These are phyloP conservation scores for Diprion similis DNA, from an alignment of 1,140 invertebrate species.

Conservation along the genomic window DNA sequence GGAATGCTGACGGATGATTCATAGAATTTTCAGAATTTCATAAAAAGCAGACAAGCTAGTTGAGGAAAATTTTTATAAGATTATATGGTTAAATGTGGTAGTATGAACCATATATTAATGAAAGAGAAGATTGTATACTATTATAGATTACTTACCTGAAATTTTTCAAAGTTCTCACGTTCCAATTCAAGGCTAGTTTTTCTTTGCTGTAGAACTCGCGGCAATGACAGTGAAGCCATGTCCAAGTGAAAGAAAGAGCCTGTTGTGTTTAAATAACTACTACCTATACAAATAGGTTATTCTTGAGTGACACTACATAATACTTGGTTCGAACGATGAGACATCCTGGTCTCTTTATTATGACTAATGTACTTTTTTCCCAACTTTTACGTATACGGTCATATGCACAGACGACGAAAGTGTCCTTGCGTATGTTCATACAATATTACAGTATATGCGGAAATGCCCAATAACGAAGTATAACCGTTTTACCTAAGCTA, in stretches of 20 bases:
- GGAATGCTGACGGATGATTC: too few species aligned
- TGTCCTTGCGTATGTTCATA: not conserved
- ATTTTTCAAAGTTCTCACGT: conserved; percentile 78
- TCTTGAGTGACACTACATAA: not conserved
- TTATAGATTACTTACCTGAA: conserved; percentile 66
- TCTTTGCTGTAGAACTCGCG: conserved; percentile 73
- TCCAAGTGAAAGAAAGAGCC: not conserved
- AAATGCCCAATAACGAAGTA: not conserved
- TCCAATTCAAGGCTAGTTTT: conserved; percentile 78
- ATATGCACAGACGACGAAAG: not conserved
- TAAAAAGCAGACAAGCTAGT: too few species aligned
- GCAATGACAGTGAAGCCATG: conserved; percentile 77
- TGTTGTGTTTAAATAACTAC: not conserved
- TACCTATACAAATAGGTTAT: not conserved
- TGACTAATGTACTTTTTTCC: not conserved
- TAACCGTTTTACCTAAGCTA: not conserved
- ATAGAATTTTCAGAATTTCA: too few species aligned
- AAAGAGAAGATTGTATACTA: too few species aligned
- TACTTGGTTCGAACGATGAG: not conserved
- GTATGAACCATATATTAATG: too few species aligned
- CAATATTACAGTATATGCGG: conserved; percentile 2
- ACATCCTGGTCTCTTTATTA: not conserved
- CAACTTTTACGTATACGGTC: not conserved
- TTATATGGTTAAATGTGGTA: too few species aligned
- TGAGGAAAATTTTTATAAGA: too few species aligned